phyloP scores from a whole-genome alignment of 2,888 invertebrate genomes.

The Druceiella hillmani region DNA sequence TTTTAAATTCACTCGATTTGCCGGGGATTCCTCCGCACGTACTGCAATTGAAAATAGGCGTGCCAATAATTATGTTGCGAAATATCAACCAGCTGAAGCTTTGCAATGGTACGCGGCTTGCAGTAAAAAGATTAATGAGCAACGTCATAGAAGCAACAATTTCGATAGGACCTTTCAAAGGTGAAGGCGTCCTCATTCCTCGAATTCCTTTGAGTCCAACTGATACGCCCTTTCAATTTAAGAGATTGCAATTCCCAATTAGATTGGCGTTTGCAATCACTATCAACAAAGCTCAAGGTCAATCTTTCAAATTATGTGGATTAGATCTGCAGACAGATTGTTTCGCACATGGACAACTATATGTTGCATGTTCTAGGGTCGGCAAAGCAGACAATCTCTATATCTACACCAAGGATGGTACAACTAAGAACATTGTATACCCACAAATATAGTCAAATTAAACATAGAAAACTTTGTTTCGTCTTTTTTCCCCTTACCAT shows the following conservation, averaged over 20 bases:
- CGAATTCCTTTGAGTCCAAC: conserved; percentile 11
- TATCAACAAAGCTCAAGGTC: conserved; percentile 1
- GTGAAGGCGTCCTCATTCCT: conserved; percentile 11
- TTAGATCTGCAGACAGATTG: background rate
- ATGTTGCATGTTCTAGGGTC: conserved; percentile 8
- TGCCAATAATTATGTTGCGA: too few species aligned
- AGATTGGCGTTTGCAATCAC: conserved; percentile 6
- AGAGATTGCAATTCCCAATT: conserved; percentile 17
- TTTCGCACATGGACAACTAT: conserved; percentile 4
- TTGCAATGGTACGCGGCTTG: conserved; percentile 16
- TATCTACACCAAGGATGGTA: conserved; percentile 11
- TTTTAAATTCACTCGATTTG: too few species aligned
- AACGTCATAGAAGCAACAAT: conserved; percentile 17
- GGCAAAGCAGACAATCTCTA: conserved; percentile 15
- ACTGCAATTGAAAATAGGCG: too few species aligned
- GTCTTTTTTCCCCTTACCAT: too few species aligned
- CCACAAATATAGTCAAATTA: too few species aligned
- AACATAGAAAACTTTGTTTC: too few species aligned
- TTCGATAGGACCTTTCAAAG: conserved; percentile 13
- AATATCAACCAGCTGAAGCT: too few species aligned
- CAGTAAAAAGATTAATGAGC: conserved; percentile 12
- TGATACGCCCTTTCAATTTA: conserved; percentile 14
- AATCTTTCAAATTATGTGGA: too few species aligned
- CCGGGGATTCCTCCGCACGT: too few species aligned
- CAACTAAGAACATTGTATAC: conserved; percentile 19